Evolutionary conservation across 2,888 invertebrate genomes (phyloP).

Genomic region (Coenonympha arcania): DNA sequence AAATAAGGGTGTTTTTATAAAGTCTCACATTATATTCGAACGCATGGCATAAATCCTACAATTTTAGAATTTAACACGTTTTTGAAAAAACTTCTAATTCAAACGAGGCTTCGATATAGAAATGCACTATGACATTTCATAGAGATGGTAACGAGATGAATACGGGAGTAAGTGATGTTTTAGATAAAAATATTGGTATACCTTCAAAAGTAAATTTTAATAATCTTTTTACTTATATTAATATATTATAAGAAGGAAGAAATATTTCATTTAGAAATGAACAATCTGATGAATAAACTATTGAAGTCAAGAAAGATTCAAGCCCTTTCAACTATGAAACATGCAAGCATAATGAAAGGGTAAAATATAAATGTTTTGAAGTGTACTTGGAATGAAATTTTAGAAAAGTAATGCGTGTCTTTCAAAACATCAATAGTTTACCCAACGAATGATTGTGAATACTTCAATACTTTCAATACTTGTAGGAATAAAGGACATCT

Average conservation of each 20-base stretch:
- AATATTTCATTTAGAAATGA: slow-evolving; percentile 29
- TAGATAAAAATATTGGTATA: too few relatives aligned
- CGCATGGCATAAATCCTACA: too few relatives aligned
- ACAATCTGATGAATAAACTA: slow-evolving; percentile 81
- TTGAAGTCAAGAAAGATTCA: slow-evolving; percentile 63
- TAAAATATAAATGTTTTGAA: slow-evolving; percentile 74
- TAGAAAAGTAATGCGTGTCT: slow-evolving; percentile 32
- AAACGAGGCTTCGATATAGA: too few relatives aligned
- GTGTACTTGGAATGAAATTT: slow-evolving; percentile 29
- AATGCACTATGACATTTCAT: too few relatives aligned
- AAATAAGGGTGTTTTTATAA: too few relatives aligned
- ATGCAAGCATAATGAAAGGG: slow-evolving; percentile 72
- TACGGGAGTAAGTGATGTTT: too few relatives aligned
- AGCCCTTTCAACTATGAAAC: slow-evolving; percentile 64
- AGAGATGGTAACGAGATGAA: too few relatives aligned
- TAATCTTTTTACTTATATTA: neutral
- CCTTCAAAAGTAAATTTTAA: too few relatives aligned
- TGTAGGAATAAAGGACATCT: too few relatives aligned
- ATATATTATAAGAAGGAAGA: neutral
- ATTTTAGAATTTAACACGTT: too few relatives aligned
- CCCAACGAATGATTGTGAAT: slow-evolving; percentile 49
- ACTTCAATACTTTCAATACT: neutral
- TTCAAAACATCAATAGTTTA: slow-evolving; percentile 75
- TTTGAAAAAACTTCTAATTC: too few relatives aligned
- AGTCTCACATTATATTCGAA: too few relatives aligned